Conservation (phyloP, 2,888 invertebrate genomes). For the Tetragnatha montana region DNA sequence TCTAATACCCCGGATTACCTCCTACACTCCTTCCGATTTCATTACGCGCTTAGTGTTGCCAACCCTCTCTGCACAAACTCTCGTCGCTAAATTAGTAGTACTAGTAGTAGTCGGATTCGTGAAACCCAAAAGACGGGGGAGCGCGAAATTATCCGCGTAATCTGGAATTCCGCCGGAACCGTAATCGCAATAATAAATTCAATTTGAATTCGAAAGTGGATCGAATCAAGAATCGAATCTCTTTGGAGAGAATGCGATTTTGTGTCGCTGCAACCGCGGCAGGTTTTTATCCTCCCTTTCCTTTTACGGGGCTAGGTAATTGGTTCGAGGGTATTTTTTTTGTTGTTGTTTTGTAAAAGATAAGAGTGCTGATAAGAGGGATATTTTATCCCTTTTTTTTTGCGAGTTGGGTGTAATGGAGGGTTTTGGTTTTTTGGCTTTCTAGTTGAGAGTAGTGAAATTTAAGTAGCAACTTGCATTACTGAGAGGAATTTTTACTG, state of each 20-base stretch:
- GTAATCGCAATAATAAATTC: slow-evolving; percentile 25
- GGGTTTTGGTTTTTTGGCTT: too few species aligned
- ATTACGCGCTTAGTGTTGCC: background rate
- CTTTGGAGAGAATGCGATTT: too few species aligned
- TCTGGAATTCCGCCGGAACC: background rate
- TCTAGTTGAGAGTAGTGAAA: too few species aligned
- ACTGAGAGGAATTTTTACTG: too few species aligned
- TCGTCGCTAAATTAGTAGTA: background rate
- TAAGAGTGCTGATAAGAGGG: background rate
- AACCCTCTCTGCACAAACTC: background rate
- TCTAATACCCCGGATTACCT: background rate
- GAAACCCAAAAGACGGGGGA: background rate
- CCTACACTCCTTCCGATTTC: background rate
- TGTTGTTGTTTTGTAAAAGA: background rate
- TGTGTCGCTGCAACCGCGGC: slow-evolving; percentile 11
- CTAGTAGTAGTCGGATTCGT: background rate
- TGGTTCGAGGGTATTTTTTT: background rate
- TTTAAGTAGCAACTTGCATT: too few species aligned
- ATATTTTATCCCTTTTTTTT: background rate
- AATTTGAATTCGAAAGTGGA: slow-evolving; percentile 31
- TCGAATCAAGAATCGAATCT: slow-evolving; percentile 10
- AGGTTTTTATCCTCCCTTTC: background rate
- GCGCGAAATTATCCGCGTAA: background rate
- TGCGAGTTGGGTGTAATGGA: too few species aligned
- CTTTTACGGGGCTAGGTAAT: background rate